A percentile compares a stretch with the other conserved stretches of the same genome.
These are phyloP conservation scores for Sebastes fasciatus DNA, from an alignment of 2,113 vertebrate genomes.

Conservation along the genomic window DNA sequence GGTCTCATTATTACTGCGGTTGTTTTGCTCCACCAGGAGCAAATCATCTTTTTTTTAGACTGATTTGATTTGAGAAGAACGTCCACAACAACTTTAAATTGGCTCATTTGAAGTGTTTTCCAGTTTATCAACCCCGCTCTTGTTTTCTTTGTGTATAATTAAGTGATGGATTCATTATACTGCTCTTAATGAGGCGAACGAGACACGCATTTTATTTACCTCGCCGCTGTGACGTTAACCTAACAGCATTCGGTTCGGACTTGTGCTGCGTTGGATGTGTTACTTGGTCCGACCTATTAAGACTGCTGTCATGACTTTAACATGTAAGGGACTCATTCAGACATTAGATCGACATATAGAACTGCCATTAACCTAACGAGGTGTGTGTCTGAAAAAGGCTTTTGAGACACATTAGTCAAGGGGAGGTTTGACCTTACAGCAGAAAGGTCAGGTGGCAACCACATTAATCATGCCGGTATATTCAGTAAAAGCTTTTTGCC, in stretches of 20 bases:
- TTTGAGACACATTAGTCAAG: neutral
- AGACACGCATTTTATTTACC: neutral
- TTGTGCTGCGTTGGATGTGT: neutral
- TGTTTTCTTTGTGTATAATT: conserved; percentile 9
- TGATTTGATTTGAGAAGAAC: neutral
- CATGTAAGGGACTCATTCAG: neutral
- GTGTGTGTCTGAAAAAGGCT: neutral
- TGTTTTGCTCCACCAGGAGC: neutral
- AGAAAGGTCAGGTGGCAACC: conserved; percentile 15
- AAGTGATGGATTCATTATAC: neutral
- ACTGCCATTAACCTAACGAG: neutral
- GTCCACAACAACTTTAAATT: neutral
- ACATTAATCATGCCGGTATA: neutral
- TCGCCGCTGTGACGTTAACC: neutral
- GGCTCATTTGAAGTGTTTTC: neutral
- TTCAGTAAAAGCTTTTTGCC: neutral
- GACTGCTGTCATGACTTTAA: neutral
- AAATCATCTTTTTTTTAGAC: neutral
- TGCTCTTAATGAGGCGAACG: neutral
- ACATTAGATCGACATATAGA: neutral
- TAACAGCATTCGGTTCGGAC: neutral
- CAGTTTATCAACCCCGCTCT: neutral
- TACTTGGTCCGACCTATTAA: neutral
- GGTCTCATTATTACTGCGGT: neutral
- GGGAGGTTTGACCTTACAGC: neutral